Base-by-base conservation (phyloP, 1,140 invertebrate genomes). In the Mya arenaria region DNA sequence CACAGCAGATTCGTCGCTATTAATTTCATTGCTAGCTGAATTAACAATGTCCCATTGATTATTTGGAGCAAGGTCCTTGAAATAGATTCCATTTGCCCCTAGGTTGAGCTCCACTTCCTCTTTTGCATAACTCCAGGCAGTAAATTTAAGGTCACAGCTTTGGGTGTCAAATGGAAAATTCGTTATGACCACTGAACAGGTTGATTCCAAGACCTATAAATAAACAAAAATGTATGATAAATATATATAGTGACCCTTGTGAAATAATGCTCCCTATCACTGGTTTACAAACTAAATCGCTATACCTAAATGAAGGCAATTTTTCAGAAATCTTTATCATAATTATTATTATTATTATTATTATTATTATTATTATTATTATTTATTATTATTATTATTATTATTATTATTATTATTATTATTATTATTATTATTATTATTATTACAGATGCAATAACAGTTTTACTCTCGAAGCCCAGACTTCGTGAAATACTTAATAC, bases 171-270 rank as follows among this genome's bases (percentile, higher is more conserved):
- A 95, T 0, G 96, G 96, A 95, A 95, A 96, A 23, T 94, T 91
- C n/a, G 92, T 92, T 48, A 96, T 92, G 93, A 99, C 96, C 86
- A 99, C 98, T 94, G 98, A 97, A 92, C 97, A 98, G 92, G 97
- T 83, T 96, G 97, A 98, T 92, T 99, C 99, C 92, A 99, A 99
- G 90, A 99, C 99, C 13, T 98, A 44, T 71, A 4, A 37, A 60
- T 19, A n/a, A n/a, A n/a, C n/a, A n/a, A n/a, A n/a, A n/a, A n/a
- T n/a, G n/a, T n/a, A n/a, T n/a, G n/a, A n/a, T n/a, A n/a, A n/a
- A n/a, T n/a, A n/a, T n/a, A n/a, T n/a, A n/a, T n/a, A n/a, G n/a
- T n/a, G n/a, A n/a, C n/a, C n/a, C n/a, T n/a, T n/a, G n/a, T n/a
- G n/a, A n/a, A n/a, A n/a, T n/a, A n/a, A n/a, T n/a, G n/a, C n/a